Conservation (phyloP, 2,113 vertebrate genomes). For the Apteryx mantelli region DNA sequence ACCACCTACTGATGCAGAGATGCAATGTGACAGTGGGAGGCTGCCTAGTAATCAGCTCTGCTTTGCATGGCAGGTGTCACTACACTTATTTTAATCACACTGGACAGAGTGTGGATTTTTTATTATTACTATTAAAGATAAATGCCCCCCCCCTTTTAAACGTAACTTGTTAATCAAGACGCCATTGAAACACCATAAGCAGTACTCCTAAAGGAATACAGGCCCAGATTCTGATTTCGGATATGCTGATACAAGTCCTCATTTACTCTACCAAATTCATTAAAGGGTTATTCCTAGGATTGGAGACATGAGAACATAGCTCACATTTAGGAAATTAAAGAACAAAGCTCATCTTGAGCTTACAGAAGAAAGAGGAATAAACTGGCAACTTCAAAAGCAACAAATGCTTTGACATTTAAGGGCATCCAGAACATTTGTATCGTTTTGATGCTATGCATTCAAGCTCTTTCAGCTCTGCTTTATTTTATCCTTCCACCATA, state of each 20-base stretch:
- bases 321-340: background rate
- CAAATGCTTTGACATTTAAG: background rate
- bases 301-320: background rate
- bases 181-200: background rate
- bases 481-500: background rate
- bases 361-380: background rate
- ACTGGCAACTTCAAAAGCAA: background rate
- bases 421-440: background rate
- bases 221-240: background rate
- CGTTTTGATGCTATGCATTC: background rate
- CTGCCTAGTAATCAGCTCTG: background rate
- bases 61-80: background rate
- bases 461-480: background rate
- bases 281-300: background rate
- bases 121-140: background rate
- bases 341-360: background rate
- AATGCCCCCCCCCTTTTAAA: background rate
- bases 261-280: background rate
- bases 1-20: background rate
- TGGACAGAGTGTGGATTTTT: background rate
- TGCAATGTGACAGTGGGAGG: background rate
- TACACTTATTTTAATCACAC: background rate
- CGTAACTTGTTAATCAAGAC: background rate
- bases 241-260: background rate
- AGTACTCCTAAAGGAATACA: background rate